Percentiles rank a stretch among this genome's conserved stretches.
These are phyloP conservation scores for Bombus turneri DNA, from an alignment of 1,140 invertebrate genomes.

Conservation along the genomic window DNA sequence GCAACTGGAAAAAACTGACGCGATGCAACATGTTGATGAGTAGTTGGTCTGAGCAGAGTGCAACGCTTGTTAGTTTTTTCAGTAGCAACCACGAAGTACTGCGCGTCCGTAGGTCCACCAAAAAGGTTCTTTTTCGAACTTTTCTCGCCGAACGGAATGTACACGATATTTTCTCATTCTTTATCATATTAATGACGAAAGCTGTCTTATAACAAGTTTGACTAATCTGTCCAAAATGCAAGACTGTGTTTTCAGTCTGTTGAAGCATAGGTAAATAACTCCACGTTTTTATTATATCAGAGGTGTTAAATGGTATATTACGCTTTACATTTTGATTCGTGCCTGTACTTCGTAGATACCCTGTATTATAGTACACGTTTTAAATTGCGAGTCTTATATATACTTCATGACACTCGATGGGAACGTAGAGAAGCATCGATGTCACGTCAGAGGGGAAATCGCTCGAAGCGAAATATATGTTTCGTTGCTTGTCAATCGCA, in stretches of 20 bases:
- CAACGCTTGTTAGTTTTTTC: not conserved
- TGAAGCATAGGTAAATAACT: not conserved
- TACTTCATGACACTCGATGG: not conserved
- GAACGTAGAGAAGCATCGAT: not conserved
- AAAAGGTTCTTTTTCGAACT: no score
- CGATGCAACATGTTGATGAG: not conserved
- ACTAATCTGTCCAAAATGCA: no score
- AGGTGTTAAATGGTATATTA: not conserved
- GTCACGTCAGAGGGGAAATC: not conserved
- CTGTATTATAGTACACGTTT: not conserved
- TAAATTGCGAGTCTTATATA: not conserved
- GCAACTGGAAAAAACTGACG: not conserved
- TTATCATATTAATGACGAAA: no score
- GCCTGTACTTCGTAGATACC: not conserved
- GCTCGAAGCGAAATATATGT: conserved; percentile 20
- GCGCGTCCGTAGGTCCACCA: not conserved
- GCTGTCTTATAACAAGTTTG: no score
- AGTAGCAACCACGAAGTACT: not conserved
- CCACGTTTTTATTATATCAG: not conserved
- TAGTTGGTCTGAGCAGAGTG: not conserved
- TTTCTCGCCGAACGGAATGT: no score
- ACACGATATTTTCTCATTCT: no score
- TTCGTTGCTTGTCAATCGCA: conserved; percentile 70
- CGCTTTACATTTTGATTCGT: not conserved
- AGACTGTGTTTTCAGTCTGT: no score